Evolutionary conservation across 2,888 invertebrate species (phyloP), one percentile per base, ranked within the genome.

Genomic region (Eustalomyia histrio): DNA sequence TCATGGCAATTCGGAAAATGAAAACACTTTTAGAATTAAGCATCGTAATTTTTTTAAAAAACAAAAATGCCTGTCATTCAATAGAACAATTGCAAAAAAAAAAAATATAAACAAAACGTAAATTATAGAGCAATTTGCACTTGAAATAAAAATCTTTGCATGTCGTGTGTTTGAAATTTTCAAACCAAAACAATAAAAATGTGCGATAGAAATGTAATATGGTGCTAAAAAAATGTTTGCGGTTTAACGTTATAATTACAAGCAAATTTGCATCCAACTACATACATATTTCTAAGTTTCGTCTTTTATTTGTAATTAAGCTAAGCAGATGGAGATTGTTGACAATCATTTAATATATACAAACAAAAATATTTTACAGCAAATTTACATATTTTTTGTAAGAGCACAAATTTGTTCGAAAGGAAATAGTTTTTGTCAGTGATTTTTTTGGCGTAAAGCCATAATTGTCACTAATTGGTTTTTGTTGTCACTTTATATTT

Each of bases 71-170:
- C 47, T 68, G 14, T 47, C 29, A 47, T 39, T 2, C 58, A 18
- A 12, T 55, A 16, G 9, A 68, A 74, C 8, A 57, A n/a, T 57
- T 57, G 12, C 24, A 74, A n/a, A 50, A 24, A 24, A 21, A 21
- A 5, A 35, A 1, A 35, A 39, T 39, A 39, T 12, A 74, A 74
- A 43, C 52, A 61, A 67, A 53, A 75, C 61, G 67, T 68, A 61
- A 60, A 61, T 61, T 61, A 47, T 63, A n/a, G 39, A 53, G 55
- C 17, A 47, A 53, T 57, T 68, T 76, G 75, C 75, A 76, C 75
- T 76, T 76, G 75, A 76, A 76, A 76, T 35, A 24, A 76, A 76
- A 50, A 39, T 39, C 39, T 39, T 39, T 39, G 1, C 14, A 12
- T 68, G 33, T 76, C 18, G 55, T 47, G 68, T 76, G 53, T 68